These are phyloP conservation scores for Gymnothorax javanicus DNA, from an alignment of 2,797 vertebrate species.

Conservation along the genomic window DNA sequence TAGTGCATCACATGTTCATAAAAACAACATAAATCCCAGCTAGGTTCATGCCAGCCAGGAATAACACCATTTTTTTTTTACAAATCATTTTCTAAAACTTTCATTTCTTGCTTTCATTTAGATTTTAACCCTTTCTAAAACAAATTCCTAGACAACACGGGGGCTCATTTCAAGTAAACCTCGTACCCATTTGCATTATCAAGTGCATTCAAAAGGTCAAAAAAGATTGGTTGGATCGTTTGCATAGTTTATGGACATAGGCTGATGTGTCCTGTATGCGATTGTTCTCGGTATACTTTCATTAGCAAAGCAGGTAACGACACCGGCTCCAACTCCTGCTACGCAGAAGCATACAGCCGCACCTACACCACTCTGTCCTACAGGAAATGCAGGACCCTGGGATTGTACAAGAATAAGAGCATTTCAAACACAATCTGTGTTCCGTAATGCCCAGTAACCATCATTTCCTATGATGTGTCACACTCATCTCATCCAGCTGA, in stretches of 20 bases:
- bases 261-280: background rate
- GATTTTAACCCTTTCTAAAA: background rate
- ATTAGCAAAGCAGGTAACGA: background rate
- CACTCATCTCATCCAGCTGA: background rate
- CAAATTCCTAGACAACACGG: too few species aligned
- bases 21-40: background rate
- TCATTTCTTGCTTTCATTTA: background rate
- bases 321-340: background rate
- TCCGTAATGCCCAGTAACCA: background rate
- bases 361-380: background rate
- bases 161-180: background rate
- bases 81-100: background rate
- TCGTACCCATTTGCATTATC: background rate
- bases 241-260: slow-evolving; percentile 8
- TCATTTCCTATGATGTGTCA: background rate
- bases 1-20: background rate
- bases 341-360: background rate
- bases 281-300: background rate
- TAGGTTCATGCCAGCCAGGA: background rate
- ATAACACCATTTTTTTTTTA: background rate
- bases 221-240: background rate
- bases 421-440: background rate
- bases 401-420: background rate
- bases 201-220: background rate
- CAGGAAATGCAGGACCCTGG: background rate